Conservation (phyloP, 2,113 vertebrate genomes). For the Zosterops lateralis region DNA sequence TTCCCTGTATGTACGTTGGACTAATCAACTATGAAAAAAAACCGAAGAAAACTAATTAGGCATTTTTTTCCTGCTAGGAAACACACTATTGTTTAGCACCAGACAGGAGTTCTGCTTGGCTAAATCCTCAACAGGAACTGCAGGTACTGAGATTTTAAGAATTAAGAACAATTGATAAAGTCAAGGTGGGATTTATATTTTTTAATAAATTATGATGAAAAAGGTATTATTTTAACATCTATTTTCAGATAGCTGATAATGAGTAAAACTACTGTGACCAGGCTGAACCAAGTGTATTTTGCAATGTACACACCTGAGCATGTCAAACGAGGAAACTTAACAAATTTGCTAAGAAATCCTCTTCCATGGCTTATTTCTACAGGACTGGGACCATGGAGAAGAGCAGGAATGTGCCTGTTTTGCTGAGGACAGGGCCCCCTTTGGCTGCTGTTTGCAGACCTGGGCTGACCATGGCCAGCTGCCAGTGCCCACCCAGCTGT, state of each 20-base stretch:
- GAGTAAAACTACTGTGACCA: background rate
- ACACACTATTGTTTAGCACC: background rate
- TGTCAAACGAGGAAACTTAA: background rate
- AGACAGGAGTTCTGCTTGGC: background rate
- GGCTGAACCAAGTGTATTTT: background rate
- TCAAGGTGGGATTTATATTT: background rate
- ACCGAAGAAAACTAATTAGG: background rate
- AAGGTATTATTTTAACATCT: background rate
- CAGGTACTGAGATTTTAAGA: background rate
- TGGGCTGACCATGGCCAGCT: background rate
- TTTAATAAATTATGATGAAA: background rate
- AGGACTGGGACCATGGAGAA: background rate
- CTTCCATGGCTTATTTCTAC: background rate
- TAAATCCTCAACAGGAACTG: background rate
- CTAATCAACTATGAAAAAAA: background rate
- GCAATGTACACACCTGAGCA: accelerated
- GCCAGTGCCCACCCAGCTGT: background rate
- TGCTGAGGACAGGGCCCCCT: background rate
- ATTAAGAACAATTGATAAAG: background rate
- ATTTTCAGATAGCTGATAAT: background rate
- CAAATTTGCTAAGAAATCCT: background rate
- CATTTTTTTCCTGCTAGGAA: conserved; percentile 4
- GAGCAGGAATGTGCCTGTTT: background rate
- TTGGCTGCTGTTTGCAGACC: background rate
- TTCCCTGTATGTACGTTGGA: background rate